These are phyloP conservation scores for Sitta europaea DNA, from an alignment of 2,113 vertebrate genomes.

Conservation along the genomic window DNA sequence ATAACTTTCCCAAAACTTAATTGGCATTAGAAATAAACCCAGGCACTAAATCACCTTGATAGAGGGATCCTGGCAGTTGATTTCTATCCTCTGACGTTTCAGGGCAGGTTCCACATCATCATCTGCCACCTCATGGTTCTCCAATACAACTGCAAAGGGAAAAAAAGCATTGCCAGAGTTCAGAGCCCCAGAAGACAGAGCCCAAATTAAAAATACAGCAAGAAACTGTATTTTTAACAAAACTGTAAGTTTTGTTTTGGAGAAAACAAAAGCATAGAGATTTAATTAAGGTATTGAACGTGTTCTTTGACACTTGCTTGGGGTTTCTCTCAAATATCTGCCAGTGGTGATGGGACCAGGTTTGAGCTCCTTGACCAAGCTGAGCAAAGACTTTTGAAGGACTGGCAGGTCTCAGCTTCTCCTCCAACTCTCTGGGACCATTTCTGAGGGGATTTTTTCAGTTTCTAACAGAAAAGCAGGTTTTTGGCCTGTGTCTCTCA, in stretches of 20 bases:
- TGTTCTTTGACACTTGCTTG: background rate
- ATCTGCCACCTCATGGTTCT: slow-evolving; percentile 85
- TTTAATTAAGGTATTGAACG: background rate
- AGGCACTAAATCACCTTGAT: slow-evolving; percentile 81
- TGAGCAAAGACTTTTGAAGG: background rate
- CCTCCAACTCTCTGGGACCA: background rate
- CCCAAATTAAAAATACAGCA: background rate
- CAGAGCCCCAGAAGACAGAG: background rate
- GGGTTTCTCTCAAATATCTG: background rate
- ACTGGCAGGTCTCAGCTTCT: background rate
- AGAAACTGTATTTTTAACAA: too few relatives aligned
- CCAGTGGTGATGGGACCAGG: background rate
- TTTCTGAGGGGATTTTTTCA: background rate
- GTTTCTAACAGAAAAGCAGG: background rate
- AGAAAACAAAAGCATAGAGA: background rate
- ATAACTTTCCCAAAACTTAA: too few relatives aligned
- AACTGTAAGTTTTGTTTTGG: too few relatives aligned
- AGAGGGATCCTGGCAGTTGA: slow-evolving; percentile 85
- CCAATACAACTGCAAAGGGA: slow-evolving; percentile 79
- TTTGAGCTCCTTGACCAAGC: background rate
- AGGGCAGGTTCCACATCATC: slow-evolving; percentile 82
- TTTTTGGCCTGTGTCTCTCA: background rate
- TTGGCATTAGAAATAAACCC: background rate
- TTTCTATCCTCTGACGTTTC: slow-evolving; percentile 88
- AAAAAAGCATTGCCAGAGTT: background rate